Evolutionary conservation across 2,888 invertebrate genomes (phyloP).

Genomic region (Orthosia incerta): DNA sequence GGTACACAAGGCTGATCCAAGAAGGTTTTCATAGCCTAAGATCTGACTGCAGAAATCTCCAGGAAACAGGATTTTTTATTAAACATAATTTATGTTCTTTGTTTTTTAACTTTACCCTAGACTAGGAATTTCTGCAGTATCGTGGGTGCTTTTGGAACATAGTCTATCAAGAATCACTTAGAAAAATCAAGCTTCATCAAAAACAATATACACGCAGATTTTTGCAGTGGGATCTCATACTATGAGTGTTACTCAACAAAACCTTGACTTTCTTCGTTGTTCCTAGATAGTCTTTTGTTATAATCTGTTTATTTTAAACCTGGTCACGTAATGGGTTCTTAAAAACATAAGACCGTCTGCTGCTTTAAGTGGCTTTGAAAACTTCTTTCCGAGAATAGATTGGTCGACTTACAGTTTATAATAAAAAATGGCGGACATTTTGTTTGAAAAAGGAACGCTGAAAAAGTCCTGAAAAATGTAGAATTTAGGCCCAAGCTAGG

Average conservation of each 20-base stretch:
- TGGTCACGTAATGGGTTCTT: slow-evolving; percentile 39
- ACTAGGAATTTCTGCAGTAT: too few species aligned
- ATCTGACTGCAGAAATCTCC: too few species aligned
- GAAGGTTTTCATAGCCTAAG: neutral
- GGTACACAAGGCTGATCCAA: neutral
- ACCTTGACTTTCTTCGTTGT: slow-evolving; percentile 2
- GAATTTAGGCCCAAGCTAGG: neutral
- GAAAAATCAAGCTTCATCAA: too few species aligned
- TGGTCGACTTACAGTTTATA: slow-evolving; percentile 28
- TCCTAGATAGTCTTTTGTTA: slow-evolving; percentile 16
- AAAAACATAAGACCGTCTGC: slow-evolving; percentile 26
- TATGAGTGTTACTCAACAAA: neutral
- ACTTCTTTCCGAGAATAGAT: slow-evolving; percentile 30
- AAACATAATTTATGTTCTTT: too few species aligned
- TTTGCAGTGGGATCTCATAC: too few species aligned
- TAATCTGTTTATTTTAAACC: slow-evolving; percentile 15
- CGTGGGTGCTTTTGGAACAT: too few species aligned
- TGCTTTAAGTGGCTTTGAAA: slow-evolving; percentile 43
- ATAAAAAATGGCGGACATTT: slow-evolving; percentile 19
- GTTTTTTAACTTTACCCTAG: too few species aligned
- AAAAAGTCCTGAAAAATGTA: slow-evolving; percentile 12
- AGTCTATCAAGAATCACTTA: too few species aligned
- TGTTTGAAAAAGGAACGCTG: neutral
- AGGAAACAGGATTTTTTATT: too few species aligned
- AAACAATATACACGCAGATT: too few species aligned